Evolutionary conservation across 2,113 vertebrate species (phyloP).

Genomic region (Candoia aspera): DNA sequence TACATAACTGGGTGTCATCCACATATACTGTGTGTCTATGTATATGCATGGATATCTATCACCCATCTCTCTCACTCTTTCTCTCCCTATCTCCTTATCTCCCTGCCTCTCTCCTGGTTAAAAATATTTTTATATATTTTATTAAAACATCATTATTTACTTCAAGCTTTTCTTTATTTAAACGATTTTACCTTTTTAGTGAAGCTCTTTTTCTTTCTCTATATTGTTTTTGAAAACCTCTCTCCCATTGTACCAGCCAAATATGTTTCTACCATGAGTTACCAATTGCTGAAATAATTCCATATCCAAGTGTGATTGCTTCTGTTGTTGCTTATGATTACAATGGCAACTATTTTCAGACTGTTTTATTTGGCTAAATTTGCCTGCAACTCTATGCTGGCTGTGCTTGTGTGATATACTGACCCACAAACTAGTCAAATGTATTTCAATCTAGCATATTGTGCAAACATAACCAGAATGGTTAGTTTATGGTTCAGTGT

Average conservation of each 20-base stretch:
- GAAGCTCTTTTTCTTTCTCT: neutral
- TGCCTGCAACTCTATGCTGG: neutral
- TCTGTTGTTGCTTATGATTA: neutral
- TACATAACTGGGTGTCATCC: no score
- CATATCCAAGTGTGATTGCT: neutral
- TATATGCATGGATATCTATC: no score
- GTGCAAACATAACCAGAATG: neutral
- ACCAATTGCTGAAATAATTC: neutral
- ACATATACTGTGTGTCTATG: no score
- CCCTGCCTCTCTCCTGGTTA: neutral
- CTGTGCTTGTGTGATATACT: neutral
- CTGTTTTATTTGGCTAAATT: neutral
- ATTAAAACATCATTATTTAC: neutral
- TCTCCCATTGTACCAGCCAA: neutral
- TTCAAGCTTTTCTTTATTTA: neutral
- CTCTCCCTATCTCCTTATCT: no score
- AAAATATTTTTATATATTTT: neutral
- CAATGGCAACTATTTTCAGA: neutral
- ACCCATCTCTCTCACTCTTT: no score
- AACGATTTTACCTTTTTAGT: neutral
- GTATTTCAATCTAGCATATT: neutral
- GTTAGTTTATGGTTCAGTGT: neutral
- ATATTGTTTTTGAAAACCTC: neutral
- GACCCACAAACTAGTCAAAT: neutral
- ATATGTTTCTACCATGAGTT: neutral